Evolutionary conservation across 2,797 vertebrate species (phyloP).

Genomic region (Manis pentadactyla): DNA sequence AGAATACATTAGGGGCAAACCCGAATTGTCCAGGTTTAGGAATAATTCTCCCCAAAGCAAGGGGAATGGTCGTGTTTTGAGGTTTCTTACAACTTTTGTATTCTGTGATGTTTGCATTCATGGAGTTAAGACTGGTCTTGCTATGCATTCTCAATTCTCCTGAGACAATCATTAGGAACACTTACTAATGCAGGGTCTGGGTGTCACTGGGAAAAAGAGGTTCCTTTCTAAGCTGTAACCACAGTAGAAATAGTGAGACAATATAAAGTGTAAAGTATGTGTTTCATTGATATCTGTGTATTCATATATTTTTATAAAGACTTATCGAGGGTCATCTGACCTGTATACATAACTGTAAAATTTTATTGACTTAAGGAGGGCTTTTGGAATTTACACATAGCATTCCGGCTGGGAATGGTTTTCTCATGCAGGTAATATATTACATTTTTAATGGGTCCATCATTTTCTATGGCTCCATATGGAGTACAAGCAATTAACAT

Average conservation of each 20-base stretch:
- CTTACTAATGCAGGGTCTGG: neutral
- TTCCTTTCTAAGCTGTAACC: neutral
- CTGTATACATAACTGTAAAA: neutral
- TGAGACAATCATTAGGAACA: neutral
- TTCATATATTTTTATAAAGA: neutral
- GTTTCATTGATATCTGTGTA: neutral
- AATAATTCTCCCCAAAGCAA: neutral
- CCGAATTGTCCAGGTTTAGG: neutral
- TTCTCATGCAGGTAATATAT: neutral
- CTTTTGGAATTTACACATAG: neutral
- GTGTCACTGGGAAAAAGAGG: neutral
- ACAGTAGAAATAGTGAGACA: neutral
- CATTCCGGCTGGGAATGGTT: neutral
- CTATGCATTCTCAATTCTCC: neutral
- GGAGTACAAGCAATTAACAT: neutral
- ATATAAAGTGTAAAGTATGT: neutral
- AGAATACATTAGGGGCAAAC: neutral
- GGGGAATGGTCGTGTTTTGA: neutral
- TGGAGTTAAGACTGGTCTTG: neutral
- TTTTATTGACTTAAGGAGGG: neutral
- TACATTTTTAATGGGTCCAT: neutral
- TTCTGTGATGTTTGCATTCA: neutral
- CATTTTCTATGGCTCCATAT: neutral
- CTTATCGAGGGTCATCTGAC: neutral
- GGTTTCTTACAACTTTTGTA: neutral